Conservation (phyloP, 2,888 invertebrate genomes). For the Melipona bicolor region DNA sequence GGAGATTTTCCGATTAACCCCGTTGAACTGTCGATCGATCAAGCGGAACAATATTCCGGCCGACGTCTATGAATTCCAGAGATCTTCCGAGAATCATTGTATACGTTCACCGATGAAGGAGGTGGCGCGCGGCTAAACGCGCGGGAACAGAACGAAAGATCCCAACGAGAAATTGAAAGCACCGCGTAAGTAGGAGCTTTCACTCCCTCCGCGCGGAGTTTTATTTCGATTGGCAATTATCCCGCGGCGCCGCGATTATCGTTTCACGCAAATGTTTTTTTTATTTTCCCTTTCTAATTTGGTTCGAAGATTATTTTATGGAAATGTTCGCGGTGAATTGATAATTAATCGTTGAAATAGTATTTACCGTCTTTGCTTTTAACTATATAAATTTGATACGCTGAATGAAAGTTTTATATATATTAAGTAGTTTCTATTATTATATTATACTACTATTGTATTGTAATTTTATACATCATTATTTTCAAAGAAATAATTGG, state of each 20-base stretch:
- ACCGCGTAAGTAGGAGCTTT: background rate
- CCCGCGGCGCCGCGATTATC: background rate
- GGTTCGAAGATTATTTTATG: no score
- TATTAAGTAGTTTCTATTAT: no score
- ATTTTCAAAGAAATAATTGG: no score
- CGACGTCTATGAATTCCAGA: conserved; percentile 56
- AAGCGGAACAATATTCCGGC: conserved; percentile 57
- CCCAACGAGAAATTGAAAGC: conserved; percentile 10
- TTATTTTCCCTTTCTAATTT: background rate
- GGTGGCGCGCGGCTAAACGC: background rate
- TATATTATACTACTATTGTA: no score
- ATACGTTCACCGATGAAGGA: background rate
- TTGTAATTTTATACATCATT: no score
- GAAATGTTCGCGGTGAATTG: no score
- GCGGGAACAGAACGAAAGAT: background rate
- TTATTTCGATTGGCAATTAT: conserved; percentile 3
- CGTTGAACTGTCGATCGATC: conserved; percentile 65
- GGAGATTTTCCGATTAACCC: conserved; percentile 72
- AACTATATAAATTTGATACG: no score
- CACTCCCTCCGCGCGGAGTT: background rate
- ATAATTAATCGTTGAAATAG: background rate
- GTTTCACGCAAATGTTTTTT: background rate
- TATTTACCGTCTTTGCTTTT: no score
- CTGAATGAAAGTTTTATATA: no score
- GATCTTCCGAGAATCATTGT: conserved; percentile 38